phyloP scores from a whole-genome alignment of 2,888 invertebrate genomes.

The Ormyrus labotus region DNA sequence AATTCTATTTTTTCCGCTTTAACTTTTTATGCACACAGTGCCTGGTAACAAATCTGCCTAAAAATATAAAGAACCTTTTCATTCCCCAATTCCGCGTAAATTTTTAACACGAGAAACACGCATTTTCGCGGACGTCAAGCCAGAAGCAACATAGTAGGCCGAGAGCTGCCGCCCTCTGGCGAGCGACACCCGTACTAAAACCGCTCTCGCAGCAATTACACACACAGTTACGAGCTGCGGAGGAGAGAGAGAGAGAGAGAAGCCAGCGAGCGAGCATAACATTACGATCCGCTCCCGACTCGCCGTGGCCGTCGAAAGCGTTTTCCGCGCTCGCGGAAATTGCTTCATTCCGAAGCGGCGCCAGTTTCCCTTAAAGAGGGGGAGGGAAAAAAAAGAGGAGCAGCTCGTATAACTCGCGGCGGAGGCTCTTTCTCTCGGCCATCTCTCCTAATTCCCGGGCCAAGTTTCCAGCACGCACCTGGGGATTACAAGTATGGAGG shows the following conservation, averaged over 20 bases:
- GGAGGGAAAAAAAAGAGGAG: neutral
- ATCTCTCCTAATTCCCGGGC: conserved; percentile 45
- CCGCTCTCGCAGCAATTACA: neutral
- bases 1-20: no score
- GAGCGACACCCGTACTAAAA: neutral
- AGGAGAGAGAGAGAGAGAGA: no score
- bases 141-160: conserved; percentile 18
- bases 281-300: no score
- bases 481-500: conserved; percentile 21
- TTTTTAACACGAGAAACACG: no score
- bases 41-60: no score
- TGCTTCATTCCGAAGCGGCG: conserved; percentile 14
- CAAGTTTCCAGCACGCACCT: conserved; percentile 51
- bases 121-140: conserved; percentile 27
- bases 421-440: conserved; percentile 22
- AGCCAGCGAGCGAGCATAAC: no score
- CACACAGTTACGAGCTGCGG: no score
- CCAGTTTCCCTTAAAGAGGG: neutral
- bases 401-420: conserved; percentile 14
- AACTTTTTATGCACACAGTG: no score
- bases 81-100: no score
- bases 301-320: no score
- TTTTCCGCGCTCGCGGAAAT: conserved; percentile 3
- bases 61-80: no score
- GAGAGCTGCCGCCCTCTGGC: conserved; percentile 49